Percentiles rank a stretch among this genome's conserved stretches.
These are phyloP conservation scores for Salmo trutta DNA, from an alignment of 2,797 vertebrate species.

Conservation along the genomic window DNA sequence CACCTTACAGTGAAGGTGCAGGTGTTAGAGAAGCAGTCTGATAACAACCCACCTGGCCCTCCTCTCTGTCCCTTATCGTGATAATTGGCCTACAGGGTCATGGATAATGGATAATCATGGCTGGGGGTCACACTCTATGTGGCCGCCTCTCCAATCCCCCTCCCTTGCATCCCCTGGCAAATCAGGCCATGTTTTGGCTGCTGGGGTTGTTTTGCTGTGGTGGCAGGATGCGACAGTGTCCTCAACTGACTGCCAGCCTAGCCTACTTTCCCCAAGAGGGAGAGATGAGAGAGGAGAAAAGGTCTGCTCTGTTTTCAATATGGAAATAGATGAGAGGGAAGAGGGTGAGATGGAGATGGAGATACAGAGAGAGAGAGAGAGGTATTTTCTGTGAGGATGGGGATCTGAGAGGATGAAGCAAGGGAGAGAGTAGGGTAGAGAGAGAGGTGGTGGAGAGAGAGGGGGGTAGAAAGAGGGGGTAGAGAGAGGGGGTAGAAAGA, in stretches of 20 bases:
- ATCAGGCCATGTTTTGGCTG: conserved; percentile 20
- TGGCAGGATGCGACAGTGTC: conserved; percentile 37
- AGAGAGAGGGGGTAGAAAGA: too few species aligned
- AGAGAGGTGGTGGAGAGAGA: too few species aligned
- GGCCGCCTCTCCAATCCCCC: not conserved
- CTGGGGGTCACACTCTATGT: conserved; percentile 53
- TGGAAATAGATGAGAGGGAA: not conserved
- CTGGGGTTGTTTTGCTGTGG: conserved; percentile 29
- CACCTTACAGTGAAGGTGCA: conserved; percentile 9
- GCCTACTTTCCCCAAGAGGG: not conserved
- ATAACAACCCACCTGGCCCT: conserved; percentile 19
- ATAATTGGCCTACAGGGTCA: conserved; percentile 62
- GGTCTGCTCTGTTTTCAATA: not conserved
- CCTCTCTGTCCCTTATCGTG: conserved; percentile 49
- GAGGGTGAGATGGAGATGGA: not conserved
- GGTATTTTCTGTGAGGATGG: not conserved
- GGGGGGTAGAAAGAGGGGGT: too few species aligned
- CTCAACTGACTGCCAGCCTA: conserved; percentile 34
- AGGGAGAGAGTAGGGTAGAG: too few species aligned
- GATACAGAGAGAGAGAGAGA: too few species aligned
- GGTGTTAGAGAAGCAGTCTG: conserved; percentile 24
- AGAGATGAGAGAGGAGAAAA: not conserved
- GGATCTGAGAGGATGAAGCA: too few species aligned
- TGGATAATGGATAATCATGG: conserved; percentile 53
- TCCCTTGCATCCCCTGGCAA: conserved; percentile 9